phyloP scores from a whole-genome alignment of 2,797 vertebrate species.

The Apogon talboti region DNA sequence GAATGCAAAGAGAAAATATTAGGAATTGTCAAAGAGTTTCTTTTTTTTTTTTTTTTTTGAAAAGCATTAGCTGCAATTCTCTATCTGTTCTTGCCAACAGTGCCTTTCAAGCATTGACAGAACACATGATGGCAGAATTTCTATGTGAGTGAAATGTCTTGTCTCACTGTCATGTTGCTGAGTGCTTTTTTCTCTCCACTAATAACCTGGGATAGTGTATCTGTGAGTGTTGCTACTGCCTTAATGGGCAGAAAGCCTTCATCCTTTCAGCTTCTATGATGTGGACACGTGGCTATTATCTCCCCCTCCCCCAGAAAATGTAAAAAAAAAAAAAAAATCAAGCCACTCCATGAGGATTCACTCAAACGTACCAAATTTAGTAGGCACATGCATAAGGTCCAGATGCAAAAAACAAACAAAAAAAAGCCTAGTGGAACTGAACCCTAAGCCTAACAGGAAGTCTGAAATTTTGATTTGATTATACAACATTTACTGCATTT shows the following conservation, averaged over 20 bases:
- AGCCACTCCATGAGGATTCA: too few relatives aligned
- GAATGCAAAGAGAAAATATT: conserved; percentile 25
- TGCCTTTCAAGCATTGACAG: conserved; percentile 19
- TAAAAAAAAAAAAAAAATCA: too few relatives aligned
- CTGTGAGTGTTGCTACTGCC: conserved; percentile 39
- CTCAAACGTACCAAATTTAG: too few relatives aligned
- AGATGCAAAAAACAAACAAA: too few relatives aligned
- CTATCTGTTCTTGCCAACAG: not conserved
- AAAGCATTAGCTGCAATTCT: not conserved
- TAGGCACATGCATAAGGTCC: too few relatives aligned
- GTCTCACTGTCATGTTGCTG: conserved; percentile 44
- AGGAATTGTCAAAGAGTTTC: conserved; percentile 1
- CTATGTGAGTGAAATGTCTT: conserved; percentile 31
- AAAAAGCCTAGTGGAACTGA: too few relatives aligned
- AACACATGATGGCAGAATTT: conserved; percentile 11
- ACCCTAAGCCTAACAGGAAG: too few relatives aligned
- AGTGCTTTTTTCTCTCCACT: conserved; percentile 45
- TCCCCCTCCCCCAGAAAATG: not conserved
- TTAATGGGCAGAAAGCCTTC: conserved; percentile 52
- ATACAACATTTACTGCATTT: too few relatives aligned
- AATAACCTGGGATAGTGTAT: conserved; percentile 43
- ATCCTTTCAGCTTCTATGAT: conserved; percentile 48
- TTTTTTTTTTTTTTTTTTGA: not conserved
- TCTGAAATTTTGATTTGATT: too few relatives aligned
- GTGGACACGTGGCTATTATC: conserved; percentile 41